These are phyloP conservation scores for Stenodera caucasica DNA, from an alignment of 2,888 invertebrate species.

Conservation along the genomic window DNA sequence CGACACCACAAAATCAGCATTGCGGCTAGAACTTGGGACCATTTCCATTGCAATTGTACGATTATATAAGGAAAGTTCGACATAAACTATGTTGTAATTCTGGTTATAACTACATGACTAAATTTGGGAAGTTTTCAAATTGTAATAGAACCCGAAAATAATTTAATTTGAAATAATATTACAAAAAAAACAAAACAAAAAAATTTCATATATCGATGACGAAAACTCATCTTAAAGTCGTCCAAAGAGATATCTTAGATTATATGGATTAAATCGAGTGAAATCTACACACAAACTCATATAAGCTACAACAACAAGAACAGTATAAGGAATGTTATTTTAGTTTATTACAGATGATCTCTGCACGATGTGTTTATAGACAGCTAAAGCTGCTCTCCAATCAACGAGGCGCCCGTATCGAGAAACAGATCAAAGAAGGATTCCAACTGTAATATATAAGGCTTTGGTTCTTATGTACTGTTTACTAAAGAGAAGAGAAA, in stretches of 20 bases:
- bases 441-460: conserved; percentile 15
- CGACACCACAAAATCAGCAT: conserved; percentile 35
- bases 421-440: conserved; percentile 24
- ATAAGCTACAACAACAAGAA: neutral
- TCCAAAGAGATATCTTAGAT: conserved; percentile 15
- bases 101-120: neutral
- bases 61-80: neutral
- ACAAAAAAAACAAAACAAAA: too few species aligned
- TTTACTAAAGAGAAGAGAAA: neutral
- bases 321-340: conserved; percentile 23
- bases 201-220: too few species aligned
- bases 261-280: conserved; percentile 29
- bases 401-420: conserved; percentile 19
- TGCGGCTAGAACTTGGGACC: conserved; percentile 33
- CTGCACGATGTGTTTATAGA: conserved; percentile 28
- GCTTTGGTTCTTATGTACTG: neutral
- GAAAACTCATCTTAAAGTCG: conserved; percentile 23
- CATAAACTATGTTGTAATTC: neutral
- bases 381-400: conserved; percentile 23
- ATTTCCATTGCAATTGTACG: conserved; percentile 29
- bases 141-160: too few species aligned
- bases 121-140: conserved; percentile 6
- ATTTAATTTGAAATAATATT: too few species aligned
- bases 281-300: conserved; percentile 17
- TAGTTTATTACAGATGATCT: conserved; percentile 32